Evolutionary conservation across 2,797 vertebrate genomes (phyloP).

Genomic region (Florisuga fusca): DNA sequence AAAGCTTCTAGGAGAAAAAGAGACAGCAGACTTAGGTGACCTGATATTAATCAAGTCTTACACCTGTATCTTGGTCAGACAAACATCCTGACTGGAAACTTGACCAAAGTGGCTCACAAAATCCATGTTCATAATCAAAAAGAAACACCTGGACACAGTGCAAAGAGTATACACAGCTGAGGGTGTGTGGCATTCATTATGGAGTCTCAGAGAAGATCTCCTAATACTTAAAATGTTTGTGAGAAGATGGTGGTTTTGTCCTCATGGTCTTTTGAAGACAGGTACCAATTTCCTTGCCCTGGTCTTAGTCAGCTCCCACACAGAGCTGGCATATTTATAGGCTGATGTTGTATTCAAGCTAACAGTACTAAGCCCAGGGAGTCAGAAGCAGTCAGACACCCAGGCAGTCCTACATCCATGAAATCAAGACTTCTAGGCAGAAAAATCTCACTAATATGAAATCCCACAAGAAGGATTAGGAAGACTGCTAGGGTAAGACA

Average conservation of each 20-base stretch:
- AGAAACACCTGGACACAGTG: not conserved
- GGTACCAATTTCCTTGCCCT: not conserved
- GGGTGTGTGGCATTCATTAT: not conserved
- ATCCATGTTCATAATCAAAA: not conserved
- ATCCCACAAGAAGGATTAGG: not conserved
- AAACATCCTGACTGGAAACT: not conserved
- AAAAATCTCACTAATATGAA: conserved; percentile 18
- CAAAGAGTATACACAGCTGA: not conserved
- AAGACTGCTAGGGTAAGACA: conserved; percentile 4
- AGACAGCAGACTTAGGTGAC: not conserved
- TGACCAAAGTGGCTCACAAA: not conserved
- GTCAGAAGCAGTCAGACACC: not conserved
- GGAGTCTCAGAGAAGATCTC: not conserved
- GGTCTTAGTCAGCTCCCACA: not conserved
- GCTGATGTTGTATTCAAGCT: not conserved
- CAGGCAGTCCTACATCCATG: not conserved
- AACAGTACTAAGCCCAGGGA: not conserved
- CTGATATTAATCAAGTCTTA: not conserved
- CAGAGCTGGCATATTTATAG: not conserved
- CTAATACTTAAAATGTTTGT: rapidly evolving
- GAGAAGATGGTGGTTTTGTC: not conserved
- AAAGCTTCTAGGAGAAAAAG: not conserved
- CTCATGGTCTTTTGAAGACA: not conserved
- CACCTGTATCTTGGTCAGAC: not conserved
- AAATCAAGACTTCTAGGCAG: not conserved